Base-by-base conservation (phyloP, 2,888 invertebrate species). In the Oscheius sp. region DNA sequence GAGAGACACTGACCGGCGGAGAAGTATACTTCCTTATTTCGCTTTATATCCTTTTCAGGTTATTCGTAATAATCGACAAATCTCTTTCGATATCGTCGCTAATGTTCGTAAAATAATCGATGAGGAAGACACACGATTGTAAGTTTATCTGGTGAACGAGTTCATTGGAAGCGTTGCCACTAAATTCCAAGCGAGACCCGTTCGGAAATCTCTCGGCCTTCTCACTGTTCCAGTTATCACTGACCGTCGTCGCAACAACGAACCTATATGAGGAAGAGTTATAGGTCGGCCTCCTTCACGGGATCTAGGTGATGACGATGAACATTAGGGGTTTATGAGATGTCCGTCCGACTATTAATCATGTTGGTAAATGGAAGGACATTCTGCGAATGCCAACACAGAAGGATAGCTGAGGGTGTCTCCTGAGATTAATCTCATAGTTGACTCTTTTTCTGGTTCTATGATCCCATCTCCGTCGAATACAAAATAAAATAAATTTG, bases 31-130 rank as follows among this genome's bases (percentile, higher is more conserved):
- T 22, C 30, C 5, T 2, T 5, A n/a, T 41, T n/a, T 38, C 20
- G 2, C 9, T n/a, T 5, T 1, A 38, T 24, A 14, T 41, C 22
- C n/a, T 32, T 50, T 54, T 20, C 47, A 72, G 72, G 73, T 84
- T 6, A 74, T 84, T 50, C 76, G 84, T 6, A 78, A 79, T 26
- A 83, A 82, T 41, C 75, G 84, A n/a, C 84, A 84, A 68, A 84
- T 84, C 54, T 84, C 83, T n/a, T 84, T 84, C 57, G 84, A 84
- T 68, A 81, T 84, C 44, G 84, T 84, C 47, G 82, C 84, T 9
- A 84, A 84, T 64, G 82, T 84, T 44, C 62, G 80, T 17, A 82
- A 84, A 54, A 71, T 84, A 17, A 77, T 82, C 38, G 80, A 82
- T 57, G 71, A 74, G 17, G 77, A 75, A 36, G 80, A 79, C 66